A percentile compares a stretch with the other conserved stretches of the same genome.
Conservation (phyloP, 2,113 vertebrate species). For the Bos taurus region ARS-UCD2.0 NC_037346.1:11336501-11337000, state of each 20-base stretch:
- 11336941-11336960: neutral
- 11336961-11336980: neutral
- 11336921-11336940: neutral
- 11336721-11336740: neutral
- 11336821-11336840: neutral
- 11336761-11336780: neutral
- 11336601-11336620: neutral
- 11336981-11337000: neutral
- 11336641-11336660: neutral
- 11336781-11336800: neutral
- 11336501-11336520: conserved; percentile 30
- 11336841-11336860: neutral
- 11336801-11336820: neutral
- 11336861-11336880: neutral
- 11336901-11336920: neutral
- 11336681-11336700: neutral
- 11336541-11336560: neutral
- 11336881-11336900: neutral
- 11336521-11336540: neutral
- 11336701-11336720: neutral
- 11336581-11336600: neutral
- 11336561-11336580: neutral
- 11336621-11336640: neutral
- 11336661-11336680: neutral
- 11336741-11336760: neutral